Evolutionary conservation across 1,140 invertebrate genomes (phyloP).

Genomic region (Ceratosolen solmsi): DNA sequence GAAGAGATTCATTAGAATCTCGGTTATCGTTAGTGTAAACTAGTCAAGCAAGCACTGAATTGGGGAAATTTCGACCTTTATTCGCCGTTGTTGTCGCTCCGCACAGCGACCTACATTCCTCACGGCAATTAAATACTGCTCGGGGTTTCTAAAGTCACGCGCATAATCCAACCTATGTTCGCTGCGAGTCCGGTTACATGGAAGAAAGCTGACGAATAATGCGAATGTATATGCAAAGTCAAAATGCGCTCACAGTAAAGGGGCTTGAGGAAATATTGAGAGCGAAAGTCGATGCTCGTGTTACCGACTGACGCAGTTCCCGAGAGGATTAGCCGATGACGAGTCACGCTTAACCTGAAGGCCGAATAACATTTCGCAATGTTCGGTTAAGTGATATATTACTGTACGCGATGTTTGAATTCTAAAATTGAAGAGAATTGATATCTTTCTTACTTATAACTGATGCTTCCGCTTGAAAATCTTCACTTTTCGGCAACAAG

Average conservation of each 20-base stretch:
- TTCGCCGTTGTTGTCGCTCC: not conserved
- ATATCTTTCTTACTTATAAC: not conserved
- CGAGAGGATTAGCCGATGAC: not conserved
- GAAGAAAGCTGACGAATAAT: slow-evolving; percentile 34
- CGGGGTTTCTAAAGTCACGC: slow-evolving; percentile 52
- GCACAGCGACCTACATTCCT: slow-evolving; percentile 39
- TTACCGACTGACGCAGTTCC: not conserved
- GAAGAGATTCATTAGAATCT: slow-evolving; percentile 15
- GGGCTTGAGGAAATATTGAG: not conserved
- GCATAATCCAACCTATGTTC: slow-evolving; percentile 51
- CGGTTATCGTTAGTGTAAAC: slow-evolving; percentile 1
- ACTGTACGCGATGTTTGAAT: not conserved
- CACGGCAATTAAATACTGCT: slow-evolving; percentile 46
- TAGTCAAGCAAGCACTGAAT: not conserved
- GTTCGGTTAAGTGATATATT: not conserved
- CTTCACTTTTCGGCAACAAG: no score
- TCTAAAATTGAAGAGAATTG: not conserved
- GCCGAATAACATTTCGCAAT: not conserved
- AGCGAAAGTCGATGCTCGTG: not conserved
- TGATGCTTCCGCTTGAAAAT: not conserved
- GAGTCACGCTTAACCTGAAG: not conserved
- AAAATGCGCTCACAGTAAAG: not conserved
- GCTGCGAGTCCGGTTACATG: slow-evolving; percentile 41
- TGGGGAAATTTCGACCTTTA: slow-evolving; percentile 14
- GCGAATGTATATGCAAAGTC: not conserved